Percentiles rank a stretch among this genome's conserved stretches.
phyloP scores from a whole-genome alignment of 2,113 vertebrate genomes.

The Ceyx melanurus region DNA sequence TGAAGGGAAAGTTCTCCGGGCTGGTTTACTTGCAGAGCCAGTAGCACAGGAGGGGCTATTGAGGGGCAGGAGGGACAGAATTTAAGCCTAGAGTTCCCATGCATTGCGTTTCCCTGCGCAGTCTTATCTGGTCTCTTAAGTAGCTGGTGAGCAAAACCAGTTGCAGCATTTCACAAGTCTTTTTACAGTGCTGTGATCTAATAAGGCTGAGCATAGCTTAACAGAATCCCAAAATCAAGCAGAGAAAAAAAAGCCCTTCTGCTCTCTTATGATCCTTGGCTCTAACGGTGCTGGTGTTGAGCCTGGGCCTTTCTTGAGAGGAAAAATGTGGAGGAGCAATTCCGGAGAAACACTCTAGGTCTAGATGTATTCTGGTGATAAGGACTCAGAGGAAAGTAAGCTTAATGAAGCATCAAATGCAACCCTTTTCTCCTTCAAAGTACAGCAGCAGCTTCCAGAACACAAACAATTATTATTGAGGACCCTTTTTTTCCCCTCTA shows the following conservation, averaged over 20 bases:
- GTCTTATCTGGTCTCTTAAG: not conserved
- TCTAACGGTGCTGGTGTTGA: slow-evolving; percentile 18
- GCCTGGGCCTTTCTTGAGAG: slow-evolving; percentile 12
- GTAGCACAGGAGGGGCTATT: not conserved
- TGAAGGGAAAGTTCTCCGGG: not conserved
- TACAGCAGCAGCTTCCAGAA: not conserved
- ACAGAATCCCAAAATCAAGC: not conserved
- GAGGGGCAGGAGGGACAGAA: not conserved
- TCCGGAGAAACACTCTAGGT: not conserved
- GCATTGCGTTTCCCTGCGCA: not conserved
- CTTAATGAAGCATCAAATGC: not conserved
- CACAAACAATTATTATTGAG: not conserved
- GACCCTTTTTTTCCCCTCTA: not conserved
- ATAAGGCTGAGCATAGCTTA: not conserved
- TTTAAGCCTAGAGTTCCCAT: not conserved
- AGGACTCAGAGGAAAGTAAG: not conserved
- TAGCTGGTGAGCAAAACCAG: not conserved
- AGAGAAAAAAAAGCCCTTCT: not conserved
- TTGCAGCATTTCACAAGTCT: not conserved
- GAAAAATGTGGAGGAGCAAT: not conserved
- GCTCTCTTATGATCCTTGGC: not conserved
- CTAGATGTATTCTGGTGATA: not conserved
- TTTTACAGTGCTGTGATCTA: not conserved
- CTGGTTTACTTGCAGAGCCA: not conserved
- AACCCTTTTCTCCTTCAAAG: not conserved